A percentile compares a stretch with the other conserved stretches of the same genome.
These are phyloP conservation scores for Epizoanthus scotinus DNA, from an alignment of 92 coral and sea anemone species.

Conservation along the genomic window DNA sequence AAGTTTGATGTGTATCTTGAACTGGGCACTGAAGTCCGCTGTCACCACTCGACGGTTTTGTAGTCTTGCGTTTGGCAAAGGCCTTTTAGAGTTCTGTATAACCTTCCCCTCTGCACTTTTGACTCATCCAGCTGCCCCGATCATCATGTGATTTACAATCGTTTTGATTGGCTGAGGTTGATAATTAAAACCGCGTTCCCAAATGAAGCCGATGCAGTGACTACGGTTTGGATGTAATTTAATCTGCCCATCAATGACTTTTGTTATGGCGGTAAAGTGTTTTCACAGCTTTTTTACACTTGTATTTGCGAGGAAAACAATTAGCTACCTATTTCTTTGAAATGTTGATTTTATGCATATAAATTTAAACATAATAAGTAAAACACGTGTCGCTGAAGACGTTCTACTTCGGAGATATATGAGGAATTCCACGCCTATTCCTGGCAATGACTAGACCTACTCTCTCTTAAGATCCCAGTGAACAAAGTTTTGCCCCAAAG, in stretches of 20 bases:
- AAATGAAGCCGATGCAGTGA: constrained; percentile 72
- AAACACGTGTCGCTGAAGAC: constrained; percentile 55
- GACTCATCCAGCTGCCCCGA: constrained; percentile 79
- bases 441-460: neutral
- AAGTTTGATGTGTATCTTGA: constrained; percentile 31
- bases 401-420: neutral
- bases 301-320: constrained; percentile 74
- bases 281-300: constrained; percentile 92
- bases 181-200: constrained; percentile 71
- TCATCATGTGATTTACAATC: constrained; percentile 67
- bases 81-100: constrained; percentile 75
- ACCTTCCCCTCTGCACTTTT: constrained; percentile 67
- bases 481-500: neutral
- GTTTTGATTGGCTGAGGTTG: constrained; percentile 63
- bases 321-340: constrained; percentile 72
- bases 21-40: constrained; percentile 42
- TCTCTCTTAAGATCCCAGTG: neutral
- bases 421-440: constrained; percentile 26
- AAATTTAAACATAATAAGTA: constrained; percentile 50
- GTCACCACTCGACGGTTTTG: constrained; percentile 67
- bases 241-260: constrained; percentile 92
- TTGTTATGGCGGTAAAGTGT: constrained; percentile 91
- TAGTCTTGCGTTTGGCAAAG: constrained; percentile 63
- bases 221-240: constrained; percentile 67
- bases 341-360: constrained; percentile 68